Conservation (phyloP, 2,888 invertebrate species). For the Synanthedon myopaeformis region DNA sequence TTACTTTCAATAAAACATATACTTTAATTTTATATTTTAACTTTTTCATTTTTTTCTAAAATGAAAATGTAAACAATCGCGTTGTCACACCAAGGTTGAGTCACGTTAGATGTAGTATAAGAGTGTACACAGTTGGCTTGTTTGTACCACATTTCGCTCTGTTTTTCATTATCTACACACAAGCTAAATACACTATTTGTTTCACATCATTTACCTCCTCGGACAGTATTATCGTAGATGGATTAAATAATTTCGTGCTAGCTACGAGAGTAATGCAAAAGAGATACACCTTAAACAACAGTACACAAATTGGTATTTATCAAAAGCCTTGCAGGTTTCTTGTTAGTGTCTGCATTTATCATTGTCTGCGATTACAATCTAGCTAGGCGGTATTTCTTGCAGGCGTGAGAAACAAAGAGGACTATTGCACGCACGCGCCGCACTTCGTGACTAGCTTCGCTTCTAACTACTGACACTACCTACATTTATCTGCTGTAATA, state of each 20-base stretch:
- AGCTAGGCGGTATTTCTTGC: constrained; percentile 35
- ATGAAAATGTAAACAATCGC: not conserved
- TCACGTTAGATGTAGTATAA: constrained; percentile 4
- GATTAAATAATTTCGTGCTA: too few species aligned
- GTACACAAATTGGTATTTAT: not conserved
- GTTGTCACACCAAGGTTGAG: constrained; percentile 6
- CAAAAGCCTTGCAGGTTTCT: constrained; percentile 4
- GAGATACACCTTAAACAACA: too few species aligned
- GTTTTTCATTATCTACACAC: constrained; percentile 15
- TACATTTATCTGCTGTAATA: constrained; percentile 15
- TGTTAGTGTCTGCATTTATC: constrained; percentile 45
- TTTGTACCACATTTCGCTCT: constrained; percentile 20
- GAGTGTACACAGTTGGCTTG: constrained; percentile 42
- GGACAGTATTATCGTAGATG: too few species aligned
- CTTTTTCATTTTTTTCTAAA: too few species aligned
- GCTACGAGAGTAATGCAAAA: too few species aligned
- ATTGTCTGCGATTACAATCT: constrained; percentile 43
- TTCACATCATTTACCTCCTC: constrained; percentile 34
- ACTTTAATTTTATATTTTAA: too few species aligned
- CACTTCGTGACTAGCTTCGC: constrained; percentile 40
- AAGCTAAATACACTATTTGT: constrained; percentile 18
- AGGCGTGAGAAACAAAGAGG: constrained; percentile 51
- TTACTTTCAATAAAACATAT: too few species aligned
- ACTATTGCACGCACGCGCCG: constrained; percentile 15
- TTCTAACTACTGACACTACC: constrained; percentile 16